These are phyloP conservation scores for Anoplophora glabripennis DNA, from an alignment of 1,140 invertebrate species.

Conservation along the genomic window DNA sequence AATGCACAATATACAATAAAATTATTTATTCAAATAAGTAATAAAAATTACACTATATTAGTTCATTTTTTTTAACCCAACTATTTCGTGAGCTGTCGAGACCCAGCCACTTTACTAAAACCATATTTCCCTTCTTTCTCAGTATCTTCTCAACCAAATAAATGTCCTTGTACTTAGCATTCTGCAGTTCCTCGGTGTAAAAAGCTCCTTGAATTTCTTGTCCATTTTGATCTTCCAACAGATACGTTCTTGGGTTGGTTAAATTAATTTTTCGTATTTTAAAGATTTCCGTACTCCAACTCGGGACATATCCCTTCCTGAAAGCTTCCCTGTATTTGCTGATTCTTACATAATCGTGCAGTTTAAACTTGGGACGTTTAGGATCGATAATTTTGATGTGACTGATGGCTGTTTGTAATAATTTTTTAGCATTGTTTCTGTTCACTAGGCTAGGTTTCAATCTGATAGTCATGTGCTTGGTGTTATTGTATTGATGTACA, in stretches of 20 bases:
- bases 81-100: slow-evolving; percentile 16
- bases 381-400: slow-evolving; percentile 14
- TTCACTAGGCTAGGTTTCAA: slow-evolving; percentile 45
- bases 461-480: slow-evolving; percentile 48
- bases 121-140: slow-evolving; percentile 20
- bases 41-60: not conserved
- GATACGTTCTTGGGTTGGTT: slow-evolving; percentile 14
- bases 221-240: not conserved
- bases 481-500: slow-evolving; percentile 49
- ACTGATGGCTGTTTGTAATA: slow-evolving; percentile 21
- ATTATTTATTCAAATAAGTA: not conserved
- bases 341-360: slow-evolving; percentile 23
- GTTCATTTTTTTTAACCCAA: slow-evolving; percentile 2
- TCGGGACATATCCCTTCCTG: slow-evolving; percentile 37
- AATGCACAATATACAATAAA: no score
- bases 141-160: slow-evolving; percentile 37
- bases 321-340: slow-evolving; percentile 27
- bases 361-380: slow-evolving; percentile 30
- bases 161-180: not conserved
- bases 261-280: slow-evolving; percentile 27
- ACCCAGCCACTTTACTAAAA: slow-evolving; percentile 38
- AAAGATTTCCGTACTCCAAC: slow-evolving; percentile 37
- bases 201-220: no score
- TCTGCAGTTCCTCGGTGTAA: no score
- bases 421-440: slow-evolving; percentile 26